Base-by-base conservation (phyloP, 2,113 vertebrate species). In the Calidris pygmaea region DNA sequence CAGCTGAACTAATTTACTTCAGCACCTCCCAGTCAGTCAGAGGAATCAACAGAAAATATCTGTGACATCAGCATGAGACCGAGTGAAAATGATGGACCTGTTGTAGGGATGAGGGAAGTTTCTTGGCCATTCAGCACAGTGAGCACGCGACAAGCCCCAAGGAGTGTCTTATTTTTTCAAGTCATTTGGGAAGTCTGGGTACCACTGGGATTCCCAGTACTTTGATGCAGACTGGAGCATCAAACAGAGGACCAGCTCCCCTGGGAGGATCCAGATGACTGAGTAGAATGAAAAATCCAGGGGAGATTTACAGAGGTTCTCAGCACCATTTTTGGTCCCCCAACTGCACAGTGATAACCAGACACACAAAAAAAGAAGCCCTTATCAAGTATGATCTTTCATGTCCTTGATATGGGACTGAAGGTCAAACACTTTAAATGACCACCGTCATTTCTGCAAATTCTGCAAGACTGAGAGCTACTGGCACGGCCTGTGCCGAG, bases 81-180 rank as follows among this genome's bases (percentile, higher is more conserved):
- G 2, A 72, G 45, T n/a, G 2, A 48, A 81, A 75, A 6, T 0
- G 0, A 34, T 0, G 3, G 52, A 27, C 32, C 26, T 24, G 14
- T 10, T 24, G 47, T 41, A 73, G 41, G 52, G 27, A 63, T 16
- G 48, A 53, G 43, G 23, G 32, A 12, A 47, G 19, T 3, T 86
- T 72, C 27, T 43, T 26, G n/a, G 53, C 27, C 48, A 39, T 13
- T 17, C 50, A 45, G 20, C 72, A 37, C 1, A 53, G 52, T 1
- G 47, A 66, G 45, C 34, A 72, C 30, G 8, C 24, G 41, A 50
- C 6, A 59, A 55, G 27, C 23, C 34, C 41, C 27, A 8, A 3
- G 17, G 16, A 35, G 12, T 4, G 2, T 34, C 24, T 37, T 41
- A 0, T 14, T 41, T 58, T 58, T 35, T 4, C 19, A 60, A 67